Evolutionary conservation across 1,140 invertebrate species (phyloP).

Genomic region (Chironomus striatipennis): DNA sequence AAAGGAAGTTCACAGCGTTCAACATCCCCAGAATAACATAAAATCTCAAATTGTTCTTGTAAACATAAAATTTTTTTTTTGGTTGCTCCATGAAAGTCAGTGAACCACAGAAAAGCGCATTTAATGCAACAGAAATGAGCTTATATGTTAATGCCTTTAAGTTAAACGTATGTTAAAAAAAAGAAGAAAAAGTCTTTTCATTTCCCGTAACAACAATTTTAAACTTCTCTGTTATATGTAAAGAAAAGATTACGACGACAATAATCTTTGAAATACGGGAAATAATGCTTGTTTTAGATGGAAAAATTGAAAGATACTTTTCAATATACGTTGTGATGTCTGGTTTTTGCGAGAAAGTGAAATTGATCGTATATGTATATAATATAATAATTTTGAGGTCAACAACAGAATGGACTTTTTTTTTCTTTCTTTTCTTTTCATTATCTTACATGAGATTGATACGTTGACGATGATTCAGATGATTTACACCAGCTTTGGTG

Average conservation of each 20-base stretch:
- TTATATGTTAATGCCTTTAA: too few relatives aligned
- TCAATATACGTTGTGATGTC: not conserved
- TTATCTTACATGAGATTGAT: conserved; percentile 19
- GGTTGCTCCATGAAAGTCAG: too few relatives aligned
- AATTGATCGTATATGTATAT: not conserved
- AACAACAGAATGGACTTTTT: not conserved
- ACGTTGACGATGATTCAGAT: not conserved
- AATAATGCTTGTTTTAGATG: not conserved
- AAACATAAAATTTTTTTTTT: too few relatives aligned
- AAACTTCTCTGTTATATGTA: not conserved
- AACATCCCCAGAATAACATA: too few relatives aligned
- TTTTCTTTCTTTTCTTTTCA: too few relatives aligned
- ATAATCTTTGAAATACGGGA: not conserved
- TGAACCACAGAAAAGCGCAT: too few relatives aligned
- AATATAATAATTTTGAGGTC: not conserved
- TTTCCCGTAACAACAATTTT: not conserved
- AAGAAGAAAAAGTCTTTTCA: not conserved
- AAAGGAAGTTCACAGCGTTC: too few relatives aligned
- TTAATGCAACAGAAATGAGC: too few relatives aligned
- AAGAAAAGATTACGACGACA: not conserved
- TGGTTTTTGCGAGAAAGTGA: not conserved
- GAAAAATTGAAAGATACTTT: conserved; percentile 3
- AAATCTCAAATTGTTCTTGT: too few relatives aligned
- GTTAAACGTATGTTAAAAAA: not conserved
- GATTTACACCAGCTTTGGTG: not conserved